Evolutionary conservation across 2,113 vertebrate genomes (phyloP).

Genomic region (Eupsittula cactorum): DNA sequence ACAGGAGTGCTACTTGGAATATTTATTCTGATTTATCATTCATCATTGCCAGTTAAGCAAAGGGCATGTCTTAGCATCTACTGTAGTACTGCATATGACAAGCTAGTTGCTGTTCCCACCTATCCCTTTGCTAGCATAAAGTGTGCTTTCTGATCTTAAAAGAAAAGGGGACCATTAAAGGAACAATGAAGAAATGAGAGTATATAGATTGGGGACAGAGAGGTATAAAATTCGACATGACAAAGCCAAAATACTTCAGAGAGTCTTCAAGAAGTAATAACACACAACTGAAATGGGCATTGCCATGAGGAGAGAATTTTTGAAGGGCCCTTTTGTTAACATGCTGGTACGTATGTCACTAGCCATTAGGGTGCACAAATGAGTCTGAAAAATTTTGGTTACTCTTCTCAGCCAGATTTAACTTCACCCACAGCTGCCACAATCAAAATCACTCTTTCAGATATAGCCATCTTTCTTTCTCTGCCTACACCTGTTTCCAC

Average conservation of each 20-base stretch:
- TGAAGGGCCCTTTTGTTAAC: not conserved
- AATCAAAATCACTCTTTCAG: not conserved
- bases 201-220: not conserved
- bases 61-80: not conserved
- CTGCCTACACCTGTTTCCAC: conserved; percentile 60
- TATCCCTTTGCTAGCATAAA: not conserved
- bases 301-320: not conserved
- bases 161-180: not conserved
- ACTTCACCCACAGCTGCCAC: not conserved
- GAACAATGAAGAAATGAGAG: not conserved
- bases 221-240: not conserved
- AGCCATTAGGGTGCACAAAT: not conserved
- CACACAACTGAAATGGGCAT: not conserved
- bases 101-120: not conserved
- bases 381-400: not conserved
- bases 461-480: conserved; percentile 20
- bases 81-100: not conserved
- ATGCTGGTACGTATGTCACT: not conserved
- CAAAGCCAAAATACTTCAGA: not conserved
- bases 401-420: not conserved
- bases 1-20: not conserved
- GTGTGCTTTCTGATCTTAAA: not conserved
- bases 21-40: not conserved
- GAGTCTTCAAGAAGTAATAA: not conserved
- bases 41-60: not conserved